phyloP scores from a whole-genome alignment of 2,113 vertebrate genomes.

The Eclectus roratus region DNA sequence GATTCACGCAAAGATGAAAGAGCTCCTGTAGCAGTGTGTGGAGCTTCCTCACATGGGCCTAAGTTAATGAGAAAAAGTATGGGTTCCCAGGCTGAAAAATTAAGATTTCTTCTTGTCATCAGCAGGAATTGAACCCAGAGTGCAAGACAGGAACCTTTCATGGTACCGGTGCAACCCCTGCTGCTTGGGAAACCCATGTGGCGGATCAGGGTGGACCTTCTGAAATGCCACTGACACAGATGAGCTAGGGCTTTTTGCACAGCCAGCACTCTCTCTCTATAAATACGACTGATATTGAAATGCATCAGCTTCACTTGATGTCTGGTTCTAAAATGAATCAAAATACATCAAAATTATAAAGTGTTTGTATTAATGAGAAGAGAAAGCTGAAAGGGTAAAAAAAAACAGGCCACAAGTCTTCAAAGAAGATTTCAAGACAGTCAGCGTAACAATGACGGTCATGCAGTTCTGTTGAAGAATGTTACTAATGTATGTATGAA shows the following conservation, averaged over 20 bases:
- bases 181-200: background rate
- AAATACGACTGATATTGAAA: background rate
- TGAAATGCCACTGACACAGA: fast-evolving
- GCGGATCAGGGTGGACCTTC: background rate
- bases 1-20: background rate
- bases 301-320: background rate
- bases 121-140: background rate
- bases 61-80: background rate
- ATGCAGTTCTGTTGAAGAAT: background rate
- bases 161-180: background rate
- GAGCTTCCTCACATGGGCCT: background rate
- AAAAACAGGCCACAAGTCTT: background rate
- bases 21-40: background rate
- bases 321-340: background rate
- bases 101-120: background rate
- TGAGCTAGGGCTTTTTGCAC: background rate
- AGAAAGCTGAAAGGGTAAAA: background rate
- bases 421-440: background rate
- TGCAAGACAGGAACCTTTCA: background rate
- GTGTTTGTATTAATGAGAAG: background rate
- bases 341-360: background rate
- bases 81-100: background rate
- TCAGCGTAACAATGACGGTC: fast-evolving
- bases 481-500: background rate
- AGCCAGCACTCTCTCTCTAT: background rate